Conservation (phyloP, 2,113 vertebrate species). For the Poeciliopsis retropinna region DNA sequence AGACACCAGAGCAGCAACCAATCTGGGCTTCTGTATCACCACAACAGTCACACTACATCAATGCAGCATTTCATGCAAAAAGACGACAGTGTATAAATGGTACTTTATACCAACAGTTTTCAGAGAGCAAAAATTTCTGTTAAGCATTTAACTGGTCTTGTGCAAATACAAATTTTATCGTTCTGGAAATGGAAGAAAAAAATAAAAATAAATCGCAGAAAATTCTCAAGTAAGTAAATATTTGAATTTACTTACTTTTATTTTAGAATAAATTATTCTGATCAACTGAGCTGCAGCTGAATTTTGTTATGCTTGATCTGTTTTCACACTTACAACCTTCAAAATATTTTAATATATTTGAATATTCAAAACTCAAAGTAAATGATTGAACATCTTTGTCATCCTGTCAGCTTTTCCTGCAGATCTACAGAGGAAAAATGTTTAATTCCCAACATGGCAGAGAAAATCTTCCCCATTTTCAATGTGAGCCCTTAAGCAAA, state of each 20-base stretch:
- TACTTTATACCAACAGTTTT: neutral
- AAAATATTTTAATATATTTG: neutral
- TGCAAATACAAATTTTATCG: neutral
- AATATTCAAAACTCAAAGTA: neutral
- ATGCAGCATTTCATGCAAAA: neutral
- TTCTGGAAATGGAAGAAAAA: too few species aligned
- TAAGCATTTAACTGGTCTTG: too few species aligned
- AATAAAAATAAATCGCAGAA: too few species aligned
- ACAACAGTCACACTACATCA: neutral
- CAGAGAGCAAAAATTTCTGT: neutral
- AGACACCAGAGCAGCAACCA: neutral
- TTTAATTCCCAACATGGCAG: slow-evolving; percentile 16
- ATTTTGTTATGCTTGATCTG: neutral
- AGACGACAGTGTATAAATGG: neutral
- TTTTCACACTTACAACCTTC: neutral
- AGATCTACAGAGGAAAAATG: neutral
- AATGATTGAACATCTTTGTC: slow-evolving; percentile 3
- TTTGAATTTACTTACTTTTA: neutral
- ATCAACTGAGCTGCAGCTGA: too few species aligned
- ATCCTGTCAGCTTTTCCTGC: neutral
- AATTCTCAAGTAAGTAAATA: too few species aligned
- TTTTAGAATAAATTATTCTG: too few species aligned
- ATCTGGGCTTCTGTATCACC: neutral
- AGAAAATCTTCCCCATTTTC: slow-evolving; percentile 17
- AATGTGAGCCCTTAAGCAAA: slow-evolving; percentile 6